These are phyloP conservation scores for Dinocampus coccinellae DNA, from an alignment of 2,888 invertebrate species.

Conservation along the genomic window DNA sequence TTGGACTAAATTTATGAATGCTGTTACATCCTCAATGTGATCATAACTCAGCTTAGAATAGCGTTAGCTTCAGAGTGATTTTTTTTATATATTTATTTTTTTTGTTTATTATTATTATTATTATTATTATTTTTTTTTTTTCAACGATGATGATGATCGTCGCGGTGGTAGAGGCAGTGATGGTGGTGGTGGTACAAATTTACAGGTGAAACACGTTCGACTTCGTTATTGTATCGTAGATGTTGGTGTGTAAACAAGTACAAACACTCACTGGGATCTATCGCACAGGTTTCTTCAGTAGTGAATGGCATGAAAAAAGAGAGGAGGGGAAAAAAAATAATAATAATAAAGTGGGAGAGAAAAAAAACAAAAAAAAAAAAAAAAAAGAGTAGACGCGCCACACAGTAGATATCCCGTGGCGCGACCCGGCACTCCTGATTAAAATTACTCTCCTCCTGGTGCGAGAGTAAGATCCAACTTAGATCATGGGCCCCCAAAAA, in stretches of 20 bases:
- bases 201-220: background rate
- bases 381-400: background rate
- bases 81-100: too few relatives aligned
- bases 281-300: background rate
- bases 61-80: background rate
- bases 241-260: background rate
- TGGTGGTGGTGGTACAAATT: background rate
- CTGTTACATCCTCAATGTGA: conserved; percentile 4
- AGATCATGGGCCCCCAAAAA: conserved; percentile 49
- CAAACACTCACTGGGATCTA: too few relatives aligned
- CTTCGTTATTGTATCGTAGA: background rate
- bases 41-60: conserved; percentile 18
- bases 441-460: conserved; percentile 61
- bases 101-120: too few relatives aligned
- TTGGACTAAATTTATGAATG: conserved; percentile 17
- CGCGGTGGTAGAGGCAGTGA: background rate
- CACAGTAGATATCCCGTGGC: conserved; percentile 56
- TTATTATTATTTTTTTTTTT: too few relatives aligned
- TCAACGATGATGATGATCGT: too few relatives aligned
- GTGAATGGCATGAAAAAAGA: background rate
- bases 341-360: background rate
- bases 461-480: conserved; percentile 37
- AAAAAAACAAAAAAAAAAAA: background rate
- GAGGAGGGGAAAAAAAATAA: background rate
- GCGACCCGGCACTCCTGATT: conserved; percentile 64